Evolutionary conservation across 2,113 vertebrate genomes (phyloP).

Genomic region (Neodontobutis hainanensis): DNA sequence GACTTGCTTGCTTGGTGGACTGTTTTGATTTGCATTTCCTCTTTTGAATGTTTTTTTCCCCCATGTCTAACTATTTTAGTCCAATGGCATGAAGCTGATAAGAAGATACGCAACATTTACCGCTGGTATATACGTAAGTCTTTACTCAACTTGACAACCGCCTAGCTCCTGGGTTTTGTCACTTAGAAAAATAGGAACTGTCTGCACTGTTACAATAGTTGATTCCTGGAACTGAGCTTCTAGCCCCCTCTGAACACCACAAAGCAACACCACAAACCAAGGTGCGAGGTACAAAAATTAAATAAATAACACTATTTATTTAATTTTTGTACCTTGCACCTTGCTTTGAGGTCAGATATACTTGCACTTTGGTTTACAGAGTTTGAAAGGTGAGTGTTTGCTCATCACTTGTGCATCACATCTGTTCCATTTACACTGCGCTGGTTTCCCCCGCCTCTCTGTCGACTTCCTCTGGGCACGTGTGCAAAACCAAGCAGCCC

Average conservation of each 20-base stretch:
- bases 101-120: constrained; percentile 5
- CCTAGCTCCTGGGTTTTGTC: background rate
- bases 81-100: background rate
- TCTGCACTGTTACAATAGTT: too few relatives aligned
- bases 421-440: background rate
- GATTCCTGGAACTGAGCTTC: background rate
- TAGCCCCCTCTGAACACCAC: too few relatives aligned
- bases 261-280: too few relatives aligned
- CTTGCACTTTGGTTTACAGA: background rate
- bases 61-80: background rate
- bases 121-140: constrained; percentile 20
- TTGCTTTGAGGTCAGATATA: too few relatives aligned
- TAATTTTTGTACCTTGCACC: too few relatives aligned
- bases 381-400: too few relatives aligned
- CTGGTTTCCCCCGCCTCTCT: constrained; percentile 11
- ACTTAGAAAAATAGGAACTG: background rate
- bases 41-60: background rate
- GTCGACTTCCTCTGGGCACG: constrained; percentile 22
- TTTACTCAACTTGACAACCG: constrained; percentile 33
- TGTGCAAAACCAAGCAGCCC: constrained; percentile 28
- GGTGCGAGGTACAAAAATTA: too few relatives aligned
- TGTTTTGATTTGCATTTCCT: background rate
- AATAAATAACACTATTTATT: too few relatives aligned
- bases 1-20: background rate
- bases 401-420: background rate